These are phyloP conservation scores for Pangasius larnaudii DNA, from an alignment of 2,797 vertebrate species.

Conservation along the genomic window DNA sequence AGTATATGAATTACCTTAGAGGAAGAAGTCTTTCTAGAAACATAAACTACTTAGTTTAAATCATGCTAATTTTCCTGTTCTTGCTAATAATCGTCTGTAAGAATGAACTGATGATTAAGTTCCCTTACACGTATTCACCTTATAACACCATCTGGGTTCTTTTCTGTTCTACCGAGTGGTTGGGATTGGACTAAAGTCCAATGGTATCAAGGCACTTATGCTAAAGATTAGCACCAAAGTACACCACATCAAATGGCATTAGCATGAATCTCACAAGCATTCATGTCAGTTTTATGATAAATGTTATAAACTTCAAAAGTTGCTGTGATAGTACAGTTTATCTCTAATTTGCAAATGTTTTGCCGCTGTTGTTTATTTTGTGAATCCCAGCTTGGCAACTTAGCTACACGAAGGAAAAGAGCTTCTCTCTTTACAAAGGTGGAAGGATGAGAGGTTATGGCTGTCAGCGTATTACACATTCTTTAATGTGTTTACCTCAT, in stretches of 20 bases:
- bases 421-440: conserved; percentile 4
- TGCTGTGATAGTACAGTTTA: conserved; percentile 40
- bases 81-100: background rate
- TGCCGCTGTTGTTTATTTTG: conserved; percentile 23
- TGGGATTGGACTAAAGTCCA: conserved; percentile 1
- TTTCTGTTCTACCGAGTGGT: background rate
- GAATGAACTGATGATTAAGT: background rate
- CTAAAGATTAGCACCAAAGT: conserved; percentile 34
- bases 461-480: conserved; percentile 22
- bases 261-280: conserved; percentile 23
- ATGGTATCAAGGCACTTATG: background rate
- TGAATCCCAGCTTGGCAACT: background rate
- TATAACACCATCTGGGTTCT: background rate
- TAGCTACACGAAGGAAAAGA: conserved; percentile 5
- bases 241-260: conserved; percentile 35
- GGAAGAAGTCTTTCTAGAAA: background rate
- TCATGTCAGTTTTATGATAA: conserved; percentile 30
- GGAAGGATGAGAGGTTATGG: background rate
- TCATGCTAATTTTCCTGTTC: too few relatives aligned
- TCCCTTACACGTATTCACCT: background rate
- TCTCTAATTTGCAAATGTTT: conserved; percentile 38
- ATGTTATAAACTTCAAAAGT: conserved; percentile 49
- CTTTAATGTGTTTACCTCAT: conserved; percentile 17
- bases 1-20: background rate
- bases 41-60: background rate